Percentiles rank a stretch among this genome's conserved stretches.
phyloP scores from a whole-genome alignment of 1,140 invertebrate genomes.

The Stenopsyche tienmushanensis region DNA sequence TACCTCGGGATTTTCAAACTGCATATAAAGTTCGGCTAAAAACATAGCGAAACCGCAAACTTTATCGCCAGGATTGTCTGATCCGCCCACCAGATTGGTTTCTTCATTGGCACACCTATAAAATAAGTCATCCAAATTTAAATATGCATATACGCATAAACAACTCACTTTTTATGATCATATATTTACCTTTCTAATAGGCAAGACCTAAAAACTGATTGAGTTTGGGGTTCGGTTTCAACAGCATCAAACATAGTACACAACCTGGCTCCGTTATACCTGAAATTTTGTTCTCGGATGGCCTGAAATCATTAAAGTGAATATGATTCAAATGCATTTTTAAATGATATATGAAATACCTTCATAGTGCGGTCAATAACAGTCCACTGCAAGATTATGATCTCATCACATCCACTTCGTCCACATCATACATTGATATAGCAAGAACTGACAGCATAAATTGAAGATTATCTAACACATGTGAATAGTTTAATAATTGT shows the following conservation, averaged over 20 bases:
- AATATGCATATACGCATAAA: slow-evolving; percentile 11
- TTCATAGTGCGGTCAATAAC: too few species aligned
- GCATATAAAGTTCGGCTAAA: slow-evolving; percentile 56
- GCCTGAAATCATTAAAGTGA: too few species aligned
- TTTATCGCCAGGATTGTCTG: slow-evolving; percentile 52
- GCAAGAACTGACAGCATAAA: too few species aligned
- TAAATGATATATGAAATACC: too few species aligned
- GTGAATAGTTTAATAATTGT: too few species aligned
- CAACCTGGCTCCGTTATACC: slow-evolving; percentile 65
- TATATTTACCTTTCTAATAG: slow-evolving; percentile 47
- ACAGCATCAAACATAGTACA: slow-evolving; percentile 61
- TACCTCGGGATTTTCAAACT: slow-evolving; percentile 55
- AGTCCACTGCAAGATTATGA: too few species aligned
- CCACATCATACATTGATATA: too few species aligned
- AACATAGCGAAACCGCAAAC: slow-evolving; percentile 57
- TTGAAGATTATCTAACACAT: too few species aligned
- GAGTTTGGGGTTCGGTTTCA: slow-evolving; percentile 43
- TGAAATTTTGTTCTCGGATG: slow-evolving; percentile 65
- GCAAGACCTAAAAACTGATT: slow-evolving; percentile 57
- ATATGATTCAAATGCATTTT: too few species aligned
- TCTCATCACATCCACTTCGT: too few species aligned
- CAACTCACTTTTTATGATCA: neutral
- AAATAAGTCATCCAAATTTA: slow-evolving; percentile 9
- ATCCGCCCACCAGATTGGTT: slow-evolving; percentile 52
- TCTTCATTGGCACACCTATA: slow-evolving; percentile 49